Base-by-base conservation (phyloP, 2,113 vertebrate species). In the Dipodomys spectabilis region DNA sequence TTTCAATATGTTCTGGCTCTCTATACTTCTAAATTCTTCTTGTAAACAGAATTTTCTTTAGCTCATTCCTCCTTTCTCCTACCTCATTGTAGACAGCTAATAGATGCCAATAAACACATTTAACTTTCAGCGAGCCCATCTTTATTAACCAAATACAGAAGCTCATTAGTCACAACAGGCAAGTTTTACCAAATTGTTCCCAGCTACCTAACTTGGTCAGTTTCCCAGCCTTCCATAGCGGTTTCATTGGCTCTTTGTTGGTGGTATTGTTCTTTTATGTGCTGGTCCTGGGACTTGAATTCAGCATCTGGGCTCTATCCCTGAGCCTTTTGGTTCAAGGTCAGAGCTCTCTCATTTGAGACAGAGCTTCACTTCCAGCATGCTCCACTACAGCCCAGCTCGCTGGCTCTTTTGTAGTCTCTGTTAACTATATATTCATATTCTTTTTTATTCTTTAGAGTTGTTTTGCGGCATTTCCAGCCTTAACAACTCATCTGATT, bases 41-140 rank as follows among this genome's bases (percentile, higher is more conserved):
- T 79, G n/a, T 23, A 65, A 68, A 92, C 71, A 89, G 68, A 93
- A 72, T 53, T 82, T 89, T 86, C 64, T 88, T 78, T 69, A 77
- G 75, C 64, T 94, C 57, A 44, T 85, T 22, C 73, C 44, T 90
- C n/a, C 19, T 92, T 94, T 64, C 53, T 20, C 57, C 18, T 27
- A 23, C 53, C 62, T 86, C 80, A n/a, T 49, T 20, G 30, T 71
- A 44, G 22, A 8, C 25, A 85, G n/a, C 72, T 72, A 84, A 92
- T 75, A 83, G 53, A 94, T 84, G 57, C n/a, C 30, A 71, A 11
- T 13, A 45, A 73, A 84, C 10, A 82, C 39, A 1, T 78, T 73
- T 86, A 69, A 65, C 72, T 82, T 92, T 86, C 32, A 69, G 60
- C 74, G 74, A 67, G 32, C 5, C 13, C 30, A 27, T 75, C 22